Percentiles rank a stretch among this genome's conserved stretches.
Conservation (phyloP, 1,140 invertebrate species). For the Maniola jurtina region DNA sequence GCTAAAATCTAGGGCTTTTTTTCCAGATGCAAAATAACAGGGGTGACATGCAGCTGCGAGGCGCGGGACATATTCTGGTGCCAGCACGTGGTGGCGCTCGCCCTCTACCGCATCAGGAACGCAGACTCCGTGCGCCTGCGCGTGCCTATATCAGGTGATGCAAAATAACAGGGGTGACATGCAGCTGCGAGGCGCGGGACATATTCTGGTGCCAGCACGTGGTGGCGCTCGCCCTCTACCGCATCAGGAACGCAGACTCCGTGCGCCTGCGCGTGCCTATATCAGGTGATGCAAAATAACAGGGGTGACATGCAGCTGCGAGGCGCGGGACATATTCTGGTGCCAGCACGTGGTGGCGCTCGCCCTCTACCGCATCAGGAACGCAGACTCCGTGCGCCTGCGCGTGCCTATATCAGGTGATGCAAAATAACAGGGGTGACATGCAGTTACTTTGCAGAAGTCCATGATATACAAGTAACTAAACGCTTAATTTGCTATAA, state of each 20-base stretch:
- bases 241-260: conserved; percentile 90
- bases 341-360: conserved; percentile 95
- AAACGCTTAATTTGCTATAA: no score
- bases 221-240: conserved; percentile 91
- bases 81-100: conserved; percentile 94
- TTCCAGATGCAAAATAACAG: conserved; percentile 91
- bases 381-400: conserved; percentile 88
- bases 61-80: conserved; percentile 94
- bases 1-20: not conserved
- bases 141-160: conserved; percentile 90
- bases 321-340: conserved; percentile 92
- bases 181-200: conserved; percentile 91
- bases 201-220: conserved; percentile 97
- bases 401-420: conserved; percentile 92
- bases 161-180: conserved; percentile 92
- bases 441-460: no score
- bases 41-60: conserved; percentile 93
- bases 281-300: conserved; percentile 89
- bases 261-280: conserved; percentile 92
- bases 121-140: conserved; percentile 87
- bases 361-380: conserved; percentile 91
- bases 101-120: conserved; percentile 92
- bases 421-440: conserved; percentile 91
- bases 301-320: conserved; percentile 93
- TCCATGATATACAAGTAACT: no score